Evolutionary conservation across 2,797 vertebrate species (phyloP), one percentile per base, ranked within the genome.

Genomic region (Astyanax mexicanus): DNA sequence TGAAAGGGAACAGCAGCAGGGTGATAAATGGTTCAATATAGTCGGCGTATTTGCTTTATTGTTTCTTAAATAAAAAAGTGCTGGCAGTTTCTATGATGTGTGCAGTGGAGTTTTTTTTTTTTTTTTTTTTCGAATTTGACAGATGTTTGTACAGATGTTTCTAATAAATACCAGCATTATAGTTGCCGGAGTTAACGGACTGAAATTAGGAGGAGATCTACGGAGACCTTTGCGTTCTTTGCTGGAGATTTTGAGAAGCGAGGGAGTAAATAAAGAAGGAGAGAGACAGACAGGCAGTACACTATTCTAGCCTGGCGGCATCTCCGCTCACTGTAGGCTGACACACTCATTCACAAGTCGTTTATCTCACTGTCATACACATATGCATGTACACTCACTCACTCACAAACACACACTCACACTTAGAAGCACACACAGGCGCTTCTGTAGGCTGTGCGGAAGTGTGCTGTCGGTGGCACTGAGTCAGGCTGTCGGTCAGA

Each of bases 311-410:
- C 12, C n/a, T 23, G 40, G 21, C 4, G 4, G 42, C 38, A 52
- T 25, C 55, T 61, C 45, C 13, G 38, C 19, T 5, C 1, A 6
- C 17, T 42, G 15, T 29, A 54, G 35, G 11, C 71, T 54, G 32
- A 19, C 17, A 21, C 17, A 5, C 38, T 54, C 51, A 25, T 23
- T 17, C n/a, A 23, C 61, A 64, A 27, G 23, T 44, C 21, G 10
- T 58, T 75, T 47, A 27, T 75, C 44, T 57, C 52, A 58, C 2
- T 54, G 60, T 38, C 72, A 54, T 27, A 51, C 54, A 44, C 6
- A 9, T 47, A 21, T 64, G 35, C 12, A 17, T 57, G 23, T 57
- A 57, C 54, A 57, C 54, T 17, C 54, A 7, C 6, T 4, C 55
- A 1, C 13, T 2, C 29, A 32, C n/a, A n/a, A n/a, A n/a, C 38